Base-by-base conservation (phyloP, 2,797 vertebrate species). In the Potorous gilbertii region DNA sequence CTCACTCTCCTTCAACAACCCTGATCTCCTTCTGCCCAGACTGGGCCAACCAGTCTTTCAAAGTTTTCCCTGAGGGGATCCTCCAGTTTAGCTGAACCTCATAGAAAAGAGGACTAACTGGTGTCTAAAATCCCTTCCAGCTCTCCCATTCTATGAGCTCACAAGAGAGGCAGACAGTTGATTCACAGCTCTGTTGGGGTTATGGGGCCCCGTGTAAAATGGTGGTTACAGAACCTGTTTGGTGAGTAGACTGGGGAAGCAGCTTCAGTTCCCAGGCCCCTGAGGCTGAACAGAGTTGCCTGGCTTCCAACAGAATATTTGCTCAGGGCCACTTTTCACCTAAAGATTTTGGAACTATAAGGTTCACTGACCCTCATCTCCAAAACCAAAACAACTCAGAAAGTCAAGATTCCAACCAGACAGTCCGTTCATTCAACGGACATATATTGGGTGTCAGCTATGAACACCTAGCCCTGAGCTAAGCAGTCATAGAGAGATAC, bases 171-270 rank as follows among this genome's bases (percentile, higher is more conserved):
- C 90, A 55, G 52, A 90, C 12, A 55, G 54, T 11, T 54, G 52
- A 55, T 90, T 90, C 28, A 54, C 90, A 55, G 16, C 13, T 55
- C 90, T 34, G 50, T 14, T 34, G 13, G 54, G 90, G 27, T 31
- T 54, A 34, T 90, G 90, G 90, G 90, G 90, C 90, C 90, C 90
- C 54, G 1, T 34, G 90, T n/a, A 90, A 90, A 55, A n/a, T 54
- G 90, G 54, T 55, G 54, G 90, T 55, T 55, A 55, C 52, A 90
- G 90, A 90, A 90, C 90, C 90, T 54, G 90, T 90, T 90, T 90
- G 54, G 52, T 55, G 24, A 90, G 52, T 54, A 46, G 90, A 54
- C 18, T 90, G 90, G 90, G 12, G 54, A 90, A 55, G 50, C 29
- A 54, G 28, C 29, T 90, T 54, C 90, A 54, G 50, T 55, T 55